Evolutionary conservation across 2,113 vertebrate species (phyloP), one percentile per base, ranked within the genome.

Genomic region (Phaetusa simplex): DNA sequence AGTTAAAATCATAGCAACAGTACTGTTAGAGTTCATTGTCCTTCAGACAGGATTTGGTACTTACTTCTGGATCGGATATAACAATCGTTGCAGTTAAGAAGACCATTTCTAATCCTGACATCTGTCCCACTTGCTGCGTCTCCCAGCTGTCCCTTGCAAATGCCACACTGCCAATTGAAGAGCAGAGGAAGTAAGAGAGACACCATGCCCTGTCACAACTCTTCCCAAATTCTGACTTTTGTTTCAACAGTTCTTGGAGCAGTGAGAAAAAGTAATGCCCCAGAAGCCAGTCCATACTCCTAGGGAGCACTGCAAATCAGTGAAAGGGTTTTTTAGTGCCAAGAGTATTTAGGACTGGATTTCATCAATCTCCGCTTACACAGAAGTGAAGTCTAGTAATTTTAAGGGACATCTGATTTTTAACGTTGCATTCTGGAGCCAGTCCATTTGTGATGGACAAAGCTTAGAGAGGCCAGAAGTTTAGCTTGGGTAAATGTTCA

Each of bases 21-120:
- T 4, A 40, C 1, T 26, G 36, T 11, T 19, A 43, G 47, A 53
- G 53, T 12, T 83, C 38, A 43, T 5, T 22, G 62, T 27, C 21
- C 59, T 79, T 80, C 2, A 2, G 53, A 36, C 11, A 53, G 73
- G 5, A 45, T 10, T 49, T n/a, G 56, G 62, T 74, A 98, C 99
- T 99, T 95, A 99, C 99, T 99, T 97, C 99, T 98, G 91, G 99
- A 99, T 97, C 98, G 98, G 98, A 99, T 98, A 86, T 99, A 99
- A 97, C 99, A 99, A 94, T 99, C 99, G 4, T 99, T 99, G 95
- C 99, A 99, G 98, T 99, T 99, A 14, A 99, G 99, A 87, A 99
- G 98, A 89, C 99, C 99, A 24, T 99, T 99, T 70, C 99, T 98
- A 96, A 99, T 99, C 97, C 99, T 98, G 87, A 99, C 99, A 73